Evolutionary conservation across 2,797 vertebrate species (phyloP), one percentile per base, ranked within the genome.

Genomic region (Argyrosomus regius): DNA sequence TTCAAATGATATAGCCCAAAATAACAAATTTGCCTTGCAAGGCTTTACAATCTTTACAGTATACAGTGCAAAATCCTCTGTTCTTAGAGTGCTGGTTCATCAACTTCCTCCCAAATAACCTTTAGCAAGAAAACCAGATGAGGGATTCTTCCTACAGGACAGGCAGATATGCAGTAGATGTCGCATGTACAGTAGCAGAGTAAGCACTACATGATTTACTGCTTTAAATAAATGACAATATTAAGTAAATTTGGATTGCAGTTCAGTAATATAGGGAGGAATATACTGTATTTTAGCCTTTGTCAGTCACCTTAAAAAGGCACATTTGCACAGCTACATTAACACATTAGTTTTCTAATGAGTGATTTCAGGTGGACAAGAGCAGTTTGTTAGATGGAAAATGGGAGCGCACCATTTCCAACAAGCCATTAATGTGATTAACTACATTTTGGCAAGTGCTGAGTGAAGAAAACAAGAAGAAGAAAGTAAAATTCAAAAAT

Each of bases 351-450:
- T 39, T 39, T 39, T 39, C 35, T 9, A 39, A 39, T 39, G 35
- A 39, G 35, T 9, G 35, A 39, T 9, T 39, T 9, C 35, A 78
- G 46, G 66, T 83, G 72, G 74, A 69, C 48, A 64, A 48, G 26
- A 64, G 16, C 10, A 3, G 41, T 46, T 53, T 64, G 68, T 77
- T 66, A 74, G 64, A 69, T 26, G 28, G 54, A 72, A 24, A 73
- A 66, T 52, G 68, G n/a, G 49, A 67, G 46, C 1, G 6, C n/a
- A 58, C 46, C 45, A n/a, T 12, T 78, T 61, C 48, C 45, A 75
- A 43, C 43, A 72, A 61, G 56, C 57, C 61, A 80, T 82, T 84
- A 79, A 62, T 39, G 46, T 84, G 76, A 88, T 86, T 75, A 83
- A 82, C 79, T 78, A 26, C 50, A 59, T 53, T 53, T 63, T 6